phyloP scores from a whole-genome alignment of 2,113 vertebrate genomes.

The Noturus placidus region DNA sequence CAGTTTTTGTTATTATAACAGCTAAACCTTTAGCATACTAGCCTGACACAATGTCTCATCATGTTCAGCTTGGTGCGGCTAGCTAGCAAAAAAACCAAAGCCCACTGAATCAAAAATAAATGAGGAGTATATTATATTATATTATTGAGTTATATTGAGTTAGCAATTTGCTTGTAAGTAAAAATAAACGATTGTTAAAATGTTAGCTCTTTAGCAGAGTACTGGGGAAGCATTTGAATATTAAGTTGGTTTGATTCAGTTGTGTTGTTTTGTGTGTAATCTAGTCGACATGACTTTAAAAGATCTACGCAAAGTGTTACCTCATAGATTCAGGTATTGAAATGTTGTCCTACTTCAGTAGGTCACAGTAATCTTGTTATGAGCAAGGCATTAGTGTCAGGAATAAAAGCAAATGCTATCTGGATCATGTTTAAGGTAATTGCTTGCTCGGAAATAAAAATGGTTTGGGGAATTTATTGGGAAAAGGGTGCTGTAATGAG shows the following conservation, averaged over 20 bases:
- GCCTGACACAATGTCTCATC: not conserved
- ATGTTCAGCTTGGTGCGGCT: not conserved
- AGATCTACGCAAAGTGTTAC: not conserved
- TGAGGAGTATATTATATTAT: not conserved
- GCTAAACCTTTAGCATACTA: not conserved
- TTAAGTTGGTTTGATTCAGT: not conserved
- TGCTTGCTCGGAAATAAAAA: not conserved
- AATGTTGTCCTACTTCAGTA: not conserved
- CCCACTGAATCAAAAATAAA: too few relatives aligned
- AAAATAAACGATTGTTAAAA: not conserved
- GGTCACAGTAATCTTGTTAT: not conserved
- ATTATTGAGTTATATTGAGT: too few relatives aligned
- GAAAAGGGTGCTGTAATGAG: not conserved
- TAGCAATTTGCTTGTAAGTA: not conserved
- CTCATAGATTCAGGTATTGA: not conserved
- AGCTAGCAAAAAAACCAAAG: not conserved
- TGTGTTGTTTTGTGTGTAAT: not conserved
- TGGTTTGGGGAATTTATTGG: not conserved
- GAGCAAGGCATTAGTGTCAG: not conserved
- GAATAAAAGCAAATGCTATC: not conserved
- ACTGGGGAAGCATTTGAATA: not conserved
- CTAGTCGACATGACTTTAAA: not conserved
- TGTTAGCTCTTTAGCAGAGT: not conserved
- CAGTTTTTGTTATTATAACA: not conserved
- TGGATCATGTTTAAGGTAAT: not conserved